Base-by-base conservation (phyloP, 64 coral and sea anemone genomes). In the Platygyra sinensis region DNA sequence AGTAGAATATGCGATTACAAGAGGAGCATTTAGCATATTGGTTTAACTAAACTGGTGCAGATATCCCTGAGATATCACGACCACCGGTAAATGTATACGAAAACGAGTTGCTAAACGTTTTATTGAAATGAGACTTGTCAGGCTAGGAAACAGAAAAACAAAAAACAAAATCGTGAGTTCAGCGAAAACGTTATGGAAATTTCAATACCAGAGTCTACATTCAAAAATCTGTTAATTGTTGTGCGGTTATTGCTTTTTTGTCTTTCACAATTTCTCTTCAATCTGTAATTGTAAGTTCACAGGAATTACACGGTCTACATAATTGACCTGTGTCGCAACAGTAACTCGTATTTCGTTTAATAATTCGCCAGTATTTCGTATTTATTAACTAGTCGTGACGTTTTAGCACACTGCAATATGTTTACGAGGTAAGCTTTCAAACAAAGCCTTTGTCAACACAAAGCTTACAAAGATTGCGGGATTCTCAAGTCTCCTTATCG, bases 171-270 rank as follows among this genome's bases (percentile, higher is more conserved):
- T n/a, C 50, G 28, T 79, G 3, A 2, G 5, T 60, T 29, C 3
- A 52, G 77, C 28, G 52, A 79, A 79, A 79, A 59, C 27, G n/a
- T 16, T 20, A 30, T 30, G 24, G 51, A 30, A 13, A 29, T 29
- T 79, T 25, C 49, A 59, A 57, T 79, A 57, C 54, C 0, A 57
- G 6, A 12, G 54, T 57, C 54, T 57, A 57, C 54, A 57, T 57
- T 14, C 11, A 19, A 81, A 81, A 62, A 55, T 81, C 55, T 62
- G 59, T 81, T 81, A 64, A 18, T 81, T 81, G 62, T 62, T 33
- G 52, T 12, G 28, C 10, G 19, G 22, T 17, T 81, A 63, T 81
- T 81, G 62, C 55, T 27, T 80, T 30, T 60, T 18, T 60, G 27
- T 80, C 13, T 59, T 80, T 52, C 77, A 59, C 12, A 59, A 80